Evolutionary conservation across 2,113 vertebrate species (phyloP).

Genomic region (Ctenomys sociabilis): DNA sequence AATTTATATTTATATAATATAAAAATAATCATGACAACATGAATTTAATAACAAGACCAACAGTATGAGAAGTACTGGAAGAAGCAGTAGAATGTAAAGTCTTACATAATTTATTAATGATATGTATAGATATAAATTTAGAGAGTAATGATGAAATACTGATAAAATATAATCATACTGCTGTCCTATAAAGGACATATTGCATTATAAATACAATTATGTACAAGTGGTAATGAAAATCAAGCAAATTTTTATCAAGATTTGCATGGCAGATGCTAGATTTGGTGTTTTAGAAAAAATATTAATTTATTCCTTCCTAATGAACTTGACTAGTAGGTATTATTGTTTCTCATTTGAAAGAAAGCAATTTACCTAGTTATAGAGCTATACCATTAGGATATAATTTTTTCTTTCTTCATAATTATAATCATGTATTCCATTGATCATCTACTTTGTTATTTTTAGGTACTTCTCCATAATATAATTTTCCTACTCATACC

Average conservation of each 20-base stretch:
- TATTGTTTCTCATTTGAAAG: neutral
- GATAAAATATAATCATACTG: neutral
- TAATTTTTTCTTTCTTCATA: neutral
- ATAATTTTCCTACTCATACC: neutral
- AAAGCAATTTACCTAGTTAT: constrained; percentile 16
- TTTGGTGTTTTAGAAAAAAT: neutral
- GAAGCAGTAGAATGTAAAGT: neutral
- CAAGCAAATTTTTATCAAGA: neutral
- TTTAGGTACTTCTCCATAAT: neutral
- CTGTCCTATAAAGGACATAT: neutral
- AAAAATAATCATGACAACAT: neutral
- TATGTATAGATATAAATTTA: neutral
- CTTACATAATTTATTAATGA: neutral
- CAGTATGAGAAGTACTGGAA: neutral
- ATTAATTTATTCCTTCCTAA: neutral
- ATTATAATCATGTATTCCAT: neutral
- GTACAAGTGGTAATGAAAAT: neutral
- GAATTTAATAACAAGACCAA: neutral
- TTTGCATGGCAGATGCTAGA: neutral
- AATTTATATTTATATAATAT: too few species aligned
- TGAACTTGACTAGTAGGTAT: neutral
- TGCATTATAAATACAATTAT: neutral
- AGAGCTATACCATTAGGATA: neutral
- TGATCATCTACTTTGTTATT: neutral
- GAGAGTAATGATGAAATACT: neutral